A percentile compares a stretch with the other conserved stretches of the same genome.
These are phyloP conservation scores for Meandrina meandrites DNA, from an alignment of 92 coral and sea anemone genomes.

Conservation along the genomic window DNA sequence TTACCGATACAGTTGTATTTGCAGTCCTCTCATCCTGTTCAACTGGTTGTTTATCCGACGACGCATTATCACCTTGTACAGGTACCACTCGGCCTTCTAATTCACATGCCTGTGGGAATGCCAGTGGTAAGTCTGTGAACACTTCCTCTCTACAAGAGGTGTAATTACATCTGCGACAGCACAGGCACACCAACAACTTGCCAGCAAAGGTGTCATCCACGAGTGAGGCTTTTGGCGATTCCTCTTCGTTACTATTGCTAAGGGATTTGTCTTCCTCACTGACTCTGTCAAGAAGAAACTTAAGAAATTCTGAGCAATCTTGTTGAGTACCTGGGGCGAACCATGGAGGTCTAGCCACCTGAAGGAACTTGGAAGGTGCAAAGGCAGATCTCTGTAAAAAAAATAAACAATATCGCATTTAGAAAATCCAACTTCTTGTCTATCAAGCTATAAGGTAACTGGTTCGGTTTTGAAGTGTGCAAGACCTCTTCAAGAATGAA, in stretches of 20 bases:
- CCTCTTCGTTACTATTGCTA: neutral
- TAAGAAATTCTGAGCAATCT: slow-evolving; percentile 95
- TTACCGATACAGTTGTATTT: slow-evolving; percentile 13
- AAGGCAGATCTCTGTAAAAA: slow-evolving; percentile 80
- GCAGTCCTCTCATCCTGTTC: slow-evolving; percentile 51
- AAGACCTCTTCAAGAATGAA: too few species aligned
- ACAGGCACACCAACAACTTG: slow-evolving; percentile 79
- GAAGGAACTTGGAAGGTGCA: slow-evolving; percentile 87
- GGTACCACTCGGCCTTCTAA: slow-evolving; percentile 33
- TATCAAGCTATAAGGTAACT: too few species aligned
- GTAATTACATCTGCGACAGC: slow-evolving; percentile 77
- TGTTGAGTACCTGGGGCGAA: slow-evolving; percentile 95
- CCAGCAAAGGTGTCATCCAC: slow-evolving; percentile 91
- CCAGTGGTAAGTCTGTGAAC: slow-evolving; percentile 89
- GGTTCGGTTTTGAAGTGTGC: too few species aligned
- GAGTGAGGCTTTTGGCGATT: slow-evolving; percentile 10
- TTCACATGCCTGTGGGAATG: slow-evolving; percentile 80
- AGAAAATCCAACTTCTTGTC: neutral
- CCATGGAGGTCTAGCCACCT: slow-evolving; percentile 97
- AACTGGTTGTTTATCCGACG: slow-evolving; percentile 28
- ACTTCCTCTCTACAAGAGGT: slow-evolving; percentile 87
- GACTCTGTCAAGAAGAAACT: slow-evolving; percentile 85
- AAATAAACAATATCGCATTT: neutral
- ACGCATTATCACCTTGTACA: slow-evolving; percentile 1
- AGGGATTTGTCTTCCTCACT: slow-evolving; percentile 82